These are phyloP conservation scores for Girardia tigrina DNA, from an alignment of 2,888 invertebrate species.

Conservation along the genomic window DNA sequence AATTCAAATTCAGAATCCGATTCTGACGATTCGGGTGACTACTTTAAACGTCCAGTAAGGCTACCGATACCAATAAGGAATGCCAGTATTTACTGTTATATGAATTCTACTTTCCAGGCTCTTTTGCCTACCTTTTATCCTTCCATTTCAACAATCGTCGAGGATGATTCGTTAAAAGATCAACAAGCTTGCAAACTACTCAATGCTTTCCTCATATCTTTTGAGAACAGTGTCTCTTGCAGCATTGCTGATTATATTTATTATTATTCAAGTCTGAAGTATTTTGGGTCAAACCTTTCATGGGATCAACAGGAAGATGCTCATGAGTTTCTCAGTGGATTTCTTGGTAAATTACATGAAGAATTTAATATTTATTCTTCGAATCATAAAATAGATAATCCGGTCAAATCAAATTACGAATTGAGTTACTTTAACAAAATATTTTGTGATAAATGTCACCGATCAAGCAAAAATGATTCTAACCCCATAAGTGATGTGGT, in stretches of 20 bases:
- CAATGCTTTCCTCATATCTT: neutral
- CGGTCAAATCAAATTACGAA: neutral
- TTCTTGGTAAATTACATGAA: neutral
- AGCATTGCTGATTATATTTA: neutral
- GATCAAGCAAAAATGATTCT: neutral
- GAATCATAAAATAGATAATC: neutral
- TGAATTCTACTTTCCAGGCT: neutral
- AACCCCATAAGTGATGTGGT: too few relatives aligned
- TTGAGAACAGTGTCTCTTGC: neutral
- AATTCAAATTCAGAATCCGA: neutral
- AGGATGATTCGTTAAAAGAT: neutral
- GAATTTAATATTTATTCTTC: neutral
- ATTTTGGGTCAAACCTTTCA: neutral
- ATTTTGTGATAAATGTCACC: conserved; percentile 5
- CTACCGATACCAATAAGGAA: neutral
- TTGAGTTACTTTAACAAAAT: neutral
- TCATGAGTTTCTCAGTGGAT: neutral
- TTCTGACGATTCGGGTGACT: too few relatives aligned
- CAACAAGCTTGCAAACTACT: neutral
- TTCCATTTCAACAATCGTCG: neutral
- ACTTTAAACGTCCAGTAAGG: too few relatives aligned
- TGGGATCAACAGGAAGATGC: neutral
- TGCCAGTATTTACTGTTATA: neutral
- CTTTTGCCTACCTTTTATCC: neutral
- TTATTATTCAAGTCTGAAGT: neutral